Evolutionary conservation across 1,140 invertebrate species (phyloP).

Genomic region (Neodiprion lecontei): DNA sequence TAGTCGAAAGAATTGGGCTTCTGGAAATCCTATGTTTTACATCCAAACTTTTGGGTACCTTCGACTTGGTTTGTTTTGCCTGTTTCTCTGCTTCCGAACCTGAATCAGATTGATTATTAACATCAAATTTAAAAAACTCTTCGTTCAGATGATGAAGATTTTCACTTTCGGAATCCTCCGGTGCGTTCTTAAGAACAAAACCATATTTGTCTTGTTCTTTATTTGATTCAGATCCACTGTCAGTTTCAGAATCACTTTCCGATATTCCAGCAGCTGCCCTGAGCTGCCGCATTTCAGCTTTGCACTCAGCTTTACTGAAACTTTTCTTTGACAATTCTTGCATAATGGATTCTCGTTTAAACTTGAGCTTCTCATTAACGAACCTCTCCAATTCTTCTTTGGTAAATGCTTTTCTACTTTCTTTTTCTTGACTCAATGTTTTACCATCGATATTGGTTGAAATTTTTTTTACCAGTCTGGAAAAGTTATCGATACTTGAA

Average conservation of each 20-base stretch:
- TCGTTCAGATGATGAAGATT: slow-evolving; percentile 5
- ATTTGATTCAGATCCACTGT: slow-evolving; percentile 12
- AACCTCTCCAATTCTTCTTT: slow-evolving; percentile 9
- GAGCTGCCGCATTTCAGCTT: slow-evolving; percentile 1
- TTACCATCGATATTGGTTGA: background rate
- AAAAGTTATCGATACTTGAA: background rate
- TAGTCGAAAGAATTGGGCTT: background rate
- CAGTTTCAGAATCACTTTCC: slow-evolving; percentile 19
- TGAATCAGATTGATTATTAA: slow-evolving; percentile 20
- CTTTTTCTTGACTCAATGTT: background rate
- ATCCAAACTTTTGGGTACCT: background rate
- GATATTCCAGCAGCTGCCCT: slow-evolving; percentile 1
- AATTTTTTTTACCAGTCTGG: background rate
- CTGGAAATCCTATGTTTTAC: background rate
- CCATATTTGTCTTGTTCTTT: background rate
- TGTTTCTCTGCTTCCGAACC: slow-evolving; percentile 22
- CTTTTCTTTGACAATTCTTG: background rate
- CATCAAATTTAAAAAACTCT: slow-evolving; percentile 20
- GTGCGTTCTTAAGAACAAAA: background rate
- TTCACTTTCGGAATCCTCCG: background rate
- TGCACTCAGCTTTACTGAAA: background rate
- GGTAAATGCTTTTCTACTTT: background rate
- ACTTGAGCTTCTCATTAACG: slow-evolving; percentile 10
- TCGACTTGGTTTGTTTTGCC: background rate
- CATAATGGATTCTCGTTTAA: slow-evolving; percentile 9